phyloP scores from a whole-genome alignment of 2,113 vertebrate genomes.

The Thomomys bottae region DNA sequence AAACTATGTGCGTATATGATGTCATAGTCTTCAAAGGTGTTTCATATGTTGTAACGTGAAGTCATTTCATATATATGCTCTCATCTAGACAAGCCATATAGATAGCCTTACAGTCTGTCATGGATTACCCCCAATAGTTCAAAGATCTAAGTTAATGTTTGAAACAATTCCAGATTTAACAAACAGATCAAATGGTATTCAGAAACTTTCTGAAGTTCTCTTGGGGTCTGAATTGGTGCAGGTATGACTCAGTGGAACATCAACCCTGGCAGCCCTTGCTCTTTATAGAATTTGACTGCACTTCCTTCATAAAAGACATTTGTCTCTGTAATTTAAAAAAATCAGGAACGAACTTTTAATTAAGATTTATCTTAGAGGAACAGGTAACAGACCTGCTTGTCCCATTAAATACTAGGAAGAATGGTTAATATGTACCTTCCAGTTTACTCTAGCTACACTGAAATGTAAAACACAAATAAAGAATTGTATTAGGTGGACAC shows the following conservation, averaged over 20 bases:
- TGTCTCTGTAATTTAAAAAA: not conserved
- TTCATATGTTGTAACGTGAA: not conserved
- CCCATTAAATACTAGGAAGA: slow-evolving; percentile 14
- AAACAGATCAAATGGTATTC: not conserved
- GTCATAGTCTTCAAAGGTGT: not conserved
- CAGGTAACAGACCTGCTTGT: not conserved
- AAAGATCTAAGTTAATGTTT: not conserved
- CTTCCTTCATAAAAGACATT: slow-evolving; percentile 37
- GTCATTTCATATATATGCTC: not conserved
- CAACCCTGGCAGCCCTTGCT: slow-evolving; percentile 23
- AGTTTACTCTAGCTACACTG: not conserved
- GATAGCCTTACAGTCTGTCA: too few species aligned
- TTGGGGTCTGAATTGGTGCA: not conserved
- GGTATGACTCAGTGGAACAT: slow-evolving; percentile 10
- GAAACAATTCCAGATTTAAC: not conserved
- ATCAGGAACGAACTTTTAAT: not conserved
- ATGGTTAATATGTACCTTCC: not conserved
- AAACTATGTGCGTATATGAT: not conserved
- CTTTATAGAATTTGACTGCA: not conserved
- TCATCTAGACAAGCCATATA: not conserved
- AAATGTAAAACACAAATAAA: slow-evolving; percentile 26
- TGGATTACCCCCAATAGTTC: not conserved
- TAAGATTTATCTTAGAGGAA: not conserved
- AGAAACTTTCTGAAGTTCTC: slow-evolving; percentile 20
- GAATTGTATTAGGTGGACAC: not conserved